Evolutionary conservation across 2,888 invertebrate genomes (phyloP).

Genomic region (Cactoblastis cactorum): DNA sequence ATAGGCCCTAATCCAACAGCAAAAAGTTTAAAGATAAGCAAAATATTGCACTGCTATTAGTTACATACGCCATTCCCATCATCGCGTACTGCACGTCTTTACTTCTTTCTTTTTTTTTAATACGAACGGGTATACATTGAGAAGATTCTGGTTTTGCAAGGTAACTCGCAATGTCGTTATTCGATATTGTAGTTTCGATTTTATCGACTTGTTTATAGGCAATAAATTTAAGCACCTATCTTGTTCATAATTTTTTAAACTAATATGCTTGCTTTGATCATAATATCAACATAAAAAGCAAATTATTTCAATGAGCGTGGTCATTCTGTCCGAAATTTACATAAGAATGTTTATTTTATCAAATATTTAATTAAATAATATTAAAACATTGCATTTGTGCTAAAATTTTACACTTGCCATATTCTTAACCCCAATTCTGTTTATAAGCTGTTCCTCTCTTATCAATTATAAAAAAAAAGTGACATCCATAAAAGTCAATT

Average conservation of each 20-base stretch:
- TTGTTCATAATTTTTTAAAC: conserved; percentile 17
- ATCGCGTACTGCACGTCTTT: conserved; percentile 54
- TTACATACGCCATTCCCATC: conserved; percentile 66
- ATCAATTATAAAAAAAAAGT: not conserved
- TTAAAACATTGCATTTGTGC: not conserved
- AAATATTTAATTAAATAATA: too few relatives aligned
- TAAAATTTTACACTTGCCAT: not conserved
- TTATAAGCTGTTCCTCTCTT: not conserved
- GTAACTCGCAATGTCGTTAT: conserved; percentile 64
- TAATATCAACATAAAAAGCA: conserved; percentile 6
- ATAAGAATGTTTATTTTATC: conserved; percentile 12
- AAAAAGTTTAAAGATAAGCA: conserved; percentile 43
- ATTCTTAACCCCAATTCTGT: not conserved
- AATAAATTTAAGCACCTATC: conserved; percentile 21
- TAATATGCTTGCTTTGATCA: conserved; percentile 8
- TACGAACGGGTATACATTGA: conserved; percentile 73
- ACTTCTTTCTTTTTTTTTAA: conserved; percentile 42
- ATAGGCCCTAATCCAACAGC: conserved; percentile 37
- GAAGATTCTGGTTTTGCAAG: conserved; percentile 75
- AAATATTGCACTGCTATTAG: conserved; percentile 40
- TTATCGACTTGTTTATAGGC: conserved; percentile 38
- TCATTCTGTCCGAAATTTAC: not conserved
- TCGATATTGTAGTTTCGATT: conserved; percentile 56
- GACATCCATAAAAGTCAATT: not conserved
- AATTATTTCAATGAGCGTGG: conserved; percentile 8